These are phyloP conservation scores for Spondyliosoma cantharus DNA, from an alignment of 2,797 vertebrate genomes.

Conservation along the genomic window DNA sequence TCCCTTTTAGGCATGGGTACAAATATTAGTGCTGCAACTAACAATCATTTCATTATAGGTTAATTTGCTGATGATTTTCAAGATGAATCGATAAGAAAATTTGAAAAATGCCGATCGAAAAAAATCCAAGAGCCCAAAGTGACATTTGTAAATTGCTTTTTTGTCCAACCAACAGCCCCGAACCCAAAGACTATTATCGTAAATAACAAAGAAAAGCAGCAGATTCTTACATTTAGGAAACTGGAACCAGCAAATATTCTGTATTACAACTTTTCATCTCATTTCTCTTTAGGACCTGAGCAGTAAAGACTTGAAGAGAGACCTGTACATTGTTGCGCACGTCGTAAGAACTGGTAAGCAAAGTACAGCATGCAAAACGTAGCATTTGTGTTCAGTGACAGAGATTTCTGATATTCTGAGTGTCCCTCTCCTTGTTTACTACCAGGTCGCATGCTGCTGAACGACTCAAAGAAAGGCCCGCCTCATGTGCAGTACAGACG, in stretches of 20 bases:
- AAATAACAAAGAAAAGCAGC: too few relatives aligned
- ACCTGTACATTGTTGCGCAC: slow-evolving; percentile 97
- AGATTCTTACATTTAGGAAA: too few relatives aligned
- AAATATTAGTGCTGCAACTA: background rate
- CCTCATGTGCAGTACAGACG: slow-evolving; percentile 95
- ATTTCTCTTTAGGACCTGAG: slow-evolving; percentile 91
- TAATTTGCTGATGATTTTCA: background rate
- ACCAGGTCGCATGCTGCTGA: slow-evolving; percentile 95
- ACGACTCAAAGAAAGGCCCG: slow-evolving; percentile 97
- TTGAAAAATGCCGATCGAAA: too few relatives aligned
- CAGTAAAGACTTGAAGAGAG: slow-evolving; percentile 99
- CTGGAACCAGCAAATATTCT: background rate
- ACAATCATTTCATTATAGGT: too few relatives aligned
- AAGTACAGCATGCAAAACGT: background rate
- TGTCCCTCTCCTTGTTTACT: background rate
- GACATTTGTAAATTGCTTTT: too few relatives aligned
- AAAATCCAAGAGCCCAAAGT: too few relatives aligned
- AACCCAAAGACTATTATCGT: too few relatives aligned
- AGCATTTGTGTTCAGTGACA: background rate
- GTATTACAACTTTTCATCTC: background rate
- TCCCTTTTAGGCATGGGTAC: background rate
- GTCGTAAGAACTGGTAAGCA: slow-evolving; percentile 95
- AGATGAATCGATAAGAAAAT: too few relatives aligned
- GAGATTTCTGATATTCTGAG: background rate
- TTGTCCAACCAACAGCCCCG: too few relatives aligned